Evolutionary conservation across 2,888 invertebrate species (phyloP), one percentile per base, ranked within the genome.

Genomic region (Acleris sparsana): DNA sequence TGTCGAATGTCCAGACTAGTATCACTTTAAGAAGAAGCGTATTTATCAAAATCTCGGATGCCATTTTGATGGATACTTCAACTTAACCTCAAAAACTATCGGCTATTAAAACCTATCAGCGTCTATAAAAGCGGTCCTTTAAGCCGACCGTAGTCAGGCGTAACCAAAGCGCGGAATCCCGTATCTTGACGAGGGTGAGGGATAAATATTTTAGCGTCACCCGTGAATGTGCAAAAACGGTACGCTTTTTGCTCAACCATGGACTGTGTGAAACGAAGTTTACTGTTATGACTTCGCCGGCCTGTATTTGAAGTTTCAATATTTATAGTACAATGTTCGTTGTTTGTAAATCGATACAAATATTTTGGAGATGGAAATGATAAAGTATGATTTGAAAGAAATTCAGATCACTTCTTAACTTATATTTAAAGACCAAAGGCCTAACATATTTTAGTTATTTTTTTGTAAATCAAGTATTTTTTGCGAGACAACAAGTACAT

Each of bases 111-210:
- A 53, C 33, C 53, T 53, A 39, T 56, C 43, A 56, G 20, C 44
- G 18, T 11, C 48, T 25, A 58, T 58, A 17, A 57, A 58, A 58
- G 48, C 25, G 13, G 20, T 53, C 7, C 7, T 9, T 9, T 44
- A 44, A 44, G n/a, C 48, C 29, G 18, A 17, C 18, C 29, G 13
- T 44, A 44, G 20, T 39, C 53, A 33, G 39, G 22, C 44, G 43
- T 16, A 22, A 56, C 39, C 55, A 57, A 29, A 29, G 18, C 29
- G 48, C 22, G 48, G 33, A 59, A 49, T 59, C 58, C 49, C 53
- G 58, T 18, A 59, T 49, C 58, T 59, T 59, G 58, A 59, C 58
- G 58, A 59, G 58, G 58, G 58, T 59, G 5, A 29, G 51, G 17
- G 33, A 33, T 29, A 59, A 59, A 59, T 49, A 57, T 57, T 57